These are phyloP conservation scores for Nipponacmea schrenckii DNA, from an alignment of 2,888 invertebrate species.

Conservation along the genomic window DNA sequence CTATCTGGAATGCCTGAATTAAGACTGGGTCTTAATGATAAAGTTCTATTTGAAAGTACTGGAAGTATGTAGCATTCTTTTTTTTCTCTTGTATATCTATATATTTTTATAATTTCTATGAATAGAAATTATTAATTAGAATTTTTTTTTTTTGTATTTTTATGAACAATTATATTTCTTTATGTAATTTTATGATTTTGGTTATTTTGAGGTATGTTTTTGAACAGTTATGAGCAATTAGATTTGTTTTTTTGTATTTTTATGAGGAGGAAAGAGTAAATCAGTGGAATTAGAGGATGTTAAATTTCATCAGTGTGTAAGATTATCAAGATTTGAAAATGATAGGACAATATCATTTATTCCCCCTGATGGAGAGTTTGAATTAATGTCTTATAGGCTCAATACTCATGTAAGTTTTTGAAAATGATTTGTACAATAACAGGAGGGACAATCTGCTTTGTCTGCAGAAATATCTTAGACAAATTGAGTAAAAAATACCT, in stretches of 20 bases:
- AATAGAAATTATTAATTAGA: neutral
- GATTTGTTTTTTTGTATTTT: conserved; percentile 1
- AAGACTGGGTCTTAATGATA: conserved; percentile 95
- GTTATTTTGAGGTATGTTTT: too few species aligned
- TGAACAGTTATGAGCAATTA: neutral
- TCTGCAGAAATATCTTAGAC: too few species aligned
- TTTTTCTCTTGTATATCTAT: neutral
- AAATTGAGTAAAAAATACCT: too few species aligned
- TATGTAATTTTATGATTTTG: too few species aligned
- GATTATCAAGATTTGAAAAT: conserved; percentile 95
- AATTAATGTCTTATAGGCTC: conserved; percentile 96
- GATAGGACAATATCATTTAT: conserved; percentile 98
- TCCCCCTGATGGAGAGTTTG: conserved; percentile 99
- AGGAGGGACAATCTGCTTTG: too few species aligned
- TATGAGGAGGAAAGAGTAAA: conserved; percentile 87
- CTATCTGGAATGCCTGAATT: conserved; percentile 98
- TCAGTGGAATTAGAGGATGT: conserved; percentile 98
- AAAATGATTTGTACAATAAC: neutral
- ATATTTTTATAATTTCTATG: neutral
- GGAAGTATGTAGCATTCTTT: conserved; percentile 73
- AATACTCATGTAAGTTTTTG: conserved; percentile 84
- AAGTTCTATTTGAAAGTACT: conserved; percentile 95
- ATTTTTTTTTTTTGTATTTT: neutral
- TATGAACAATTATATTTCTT: neutral
- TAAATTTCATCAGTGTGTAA: conserved; percentile 98